Evolutionary conservation across 1,140 invertebrate species (phyloP).

Genomic region (Hyles vespertilio): DNA sequence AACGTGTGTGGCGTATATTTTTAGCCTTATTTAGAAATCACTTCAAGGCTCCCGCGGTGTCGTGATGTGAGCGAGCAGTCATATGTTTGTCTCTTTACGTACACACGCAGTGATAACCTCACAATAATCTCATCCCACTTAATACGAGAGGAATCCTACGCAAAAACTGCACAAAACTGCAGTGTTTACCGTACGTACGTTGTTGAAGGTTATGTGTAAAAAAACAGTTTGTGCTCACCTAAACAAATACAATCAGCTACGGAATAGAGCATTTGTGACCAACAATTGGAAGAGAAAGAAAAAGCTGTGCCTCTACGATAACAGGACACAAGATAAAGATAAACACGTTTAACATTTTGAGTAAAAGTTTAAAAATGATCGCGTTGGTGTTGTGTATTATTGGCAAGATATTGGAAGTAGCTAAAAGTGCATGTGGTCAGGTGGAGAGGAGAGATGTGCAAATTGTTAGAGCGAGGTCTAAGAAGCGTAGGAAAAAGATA

Average conservation of each 20-base stretch:
- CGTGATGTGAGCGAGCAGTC: constrained; percentile 32
- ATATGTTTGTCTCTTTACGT: constrained; percentile 22
- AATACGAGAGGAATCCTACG: not conserved
- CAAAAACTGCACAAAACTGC: constrained; percentile 12
- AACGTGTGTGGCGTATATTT: constrained; percentile 45
- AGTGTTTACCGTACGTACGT: constrained; percentile 11
- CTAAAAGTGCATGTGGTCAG: constrained; percentile 31
- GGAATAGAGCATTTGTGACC: constrained; percentile 24
- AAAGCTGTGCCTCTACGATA: constrained; percentile 22
- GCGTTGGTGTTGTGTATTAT: constrained; percentile 51
- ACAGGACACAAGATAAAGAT: constrained; percentile 17
- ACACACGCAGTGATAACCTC: constrained; percentile 42
- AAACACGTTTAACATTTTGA: constrained; percentile 12
- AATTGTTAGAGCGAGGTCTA: constrained; percentile 8
- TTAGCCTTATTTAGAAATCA: constrained; percentile 53
- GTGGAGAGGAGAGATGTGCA: constrained; percentile 13
- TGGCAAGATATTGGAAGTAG: constrained; percentile 45
- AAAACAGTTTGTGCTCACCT: constrained; percentile 2
- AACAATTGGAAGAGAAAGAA: constrained; percentile 49
- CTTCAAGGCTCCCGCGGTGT: constrained; percentile 41
- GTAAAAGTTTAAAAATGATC: constrained; percentile 40
- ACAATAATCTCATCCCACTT: constrained; percentile 33
- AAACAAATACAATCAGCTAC: constrained; percentile 16
- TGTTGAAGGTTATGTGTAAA: constrained; percentile 27
- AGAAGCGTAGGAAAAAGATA: constrained; percentile 26